A percentile compares a stretch with the other conserved stretches of the same genome.
Evolutionary conservation across 2,113 vertebrate genomes (phyloP).

Genomic region (Perca flavescens): DNA sequence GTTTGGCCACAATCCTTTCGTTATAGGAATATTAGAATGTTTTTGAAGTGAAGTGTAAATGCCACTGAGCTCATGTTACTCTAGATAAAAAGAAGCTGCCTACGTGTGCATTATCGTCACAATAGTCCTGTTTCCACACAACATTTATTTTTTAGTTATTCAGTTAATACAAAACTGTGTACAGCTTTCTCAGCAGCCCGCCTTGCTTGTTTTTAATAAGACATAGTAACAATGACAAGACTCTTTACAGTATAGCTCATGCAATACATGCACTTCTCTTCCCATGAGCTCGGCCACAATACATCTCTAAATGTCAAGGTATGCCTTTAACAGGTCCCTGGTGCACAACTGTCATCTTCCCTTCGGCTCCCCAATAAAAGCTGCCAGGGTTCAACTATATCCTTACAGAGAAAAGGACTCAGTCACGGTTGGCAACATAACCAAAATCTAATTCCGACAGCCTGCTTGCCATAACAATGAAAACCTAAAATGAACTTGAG

Average conservation of each 20-base stretch:
- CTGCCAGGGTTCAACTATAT: constrained; percentile 60
- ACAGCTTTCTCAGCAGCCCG: constrained; percentile 36
- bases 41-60: not conserved
- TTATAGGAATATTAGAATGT: not conserved
- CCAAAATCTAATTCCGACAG: constrained; percentile 58
- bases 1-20: not conserved
- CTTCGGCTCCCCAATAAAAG: constrained; percentile 60
- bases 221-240: constrained; percentile 32
- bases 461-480: constrained; percentile 36
- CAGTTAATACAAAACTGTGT: constrained; percentile 2
- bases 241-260: constrained; percentile 30
- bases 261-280: constrained; percentile 26
- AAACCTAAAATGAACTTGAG: constrained; percentile 55
- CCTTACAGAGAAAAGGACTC: constrained; percentile 52
- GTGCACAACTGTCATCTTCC: constrained; percentile 70
- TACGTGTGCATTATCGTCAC: not conserved
- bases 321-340: constrained; percentile 71
- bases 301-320: constrained; percentile 65
- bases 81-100: not conserved
- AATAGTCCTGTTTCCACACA: constrained; percentile 4
- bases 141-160: constrained; percentile 4
- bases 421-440: constrained; percentile 63
- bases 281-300: constrained; percentile 3
- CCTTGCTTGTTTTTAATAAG: constrained; percentile 52
- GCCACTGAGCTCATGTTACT: not conserved